These are phyloP conservation scores for Tympanoctomys barrerae DNA, from an alignment of 2,797 vertebrate species.

Conservation along the genomic window DNA sequence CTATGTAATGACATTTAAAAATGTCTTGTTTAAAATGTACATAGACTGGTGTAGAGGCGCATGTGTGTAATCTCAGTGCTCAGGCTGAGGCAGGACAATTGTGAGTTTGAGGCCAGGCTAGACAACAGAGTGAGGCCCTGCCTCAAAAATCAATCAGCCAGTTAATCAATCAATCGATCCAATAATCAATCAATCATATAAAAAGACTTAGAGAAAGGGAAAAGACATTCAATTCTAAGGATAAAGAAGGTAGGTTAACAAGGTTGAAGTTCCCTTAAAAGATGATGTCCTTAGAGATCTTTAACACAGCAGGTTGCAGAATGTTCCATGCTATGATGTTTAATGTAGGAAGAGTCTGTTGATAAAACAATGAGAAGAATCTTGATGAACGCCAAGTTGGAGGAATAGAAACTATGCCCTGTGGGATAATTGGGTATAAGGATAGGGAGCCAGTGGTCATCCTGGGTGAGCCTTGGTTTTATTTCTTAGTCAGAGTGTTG, in stretches of 20 bases:
- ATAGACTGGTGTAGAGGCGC: not conserved
- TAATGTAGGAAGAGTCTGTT: not conserved
- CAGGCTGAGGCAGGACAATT: not conserved
- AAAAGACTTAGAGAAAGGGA: not conserved
- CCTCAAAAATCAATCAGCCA: not conserved
- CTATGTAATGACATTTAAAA: constrained; percentile 37
- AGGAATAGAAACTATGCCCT: fast-evolving
- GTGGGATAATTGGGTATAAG: fast-evolving
- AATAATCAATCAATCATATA: not conserved
- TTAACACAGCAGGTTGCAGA: not conserved
- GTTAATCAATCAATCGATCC: not conserved
- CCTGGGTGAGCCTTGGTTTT: not conserved
- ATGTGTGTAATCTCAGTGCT: not conserved
- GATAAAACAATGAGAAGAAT: not conserved
- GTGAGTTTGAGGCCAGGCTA: not conserved
- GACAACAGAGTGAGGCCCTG: not conserved
- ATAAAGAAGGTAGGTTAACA: not conserved
- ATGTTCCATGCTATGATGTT: not conserved
- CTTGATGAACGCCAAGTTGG: not conserved
- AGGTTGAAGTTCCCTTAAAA: not conserved
- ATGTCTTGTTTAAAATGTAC: constrained; percentile 13
- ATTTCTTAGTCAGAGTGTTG: not conserved
- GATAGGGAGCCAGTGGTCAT: fast-evolving
- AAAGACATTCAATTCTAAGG: not conserved
- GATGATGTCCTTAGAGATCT: not conserved